These are phyloP conservation scores for Cydia fagiglandana DNA, from an alignment of 1,140 invertebrate species.

Conservation along the genomic window DNA sequence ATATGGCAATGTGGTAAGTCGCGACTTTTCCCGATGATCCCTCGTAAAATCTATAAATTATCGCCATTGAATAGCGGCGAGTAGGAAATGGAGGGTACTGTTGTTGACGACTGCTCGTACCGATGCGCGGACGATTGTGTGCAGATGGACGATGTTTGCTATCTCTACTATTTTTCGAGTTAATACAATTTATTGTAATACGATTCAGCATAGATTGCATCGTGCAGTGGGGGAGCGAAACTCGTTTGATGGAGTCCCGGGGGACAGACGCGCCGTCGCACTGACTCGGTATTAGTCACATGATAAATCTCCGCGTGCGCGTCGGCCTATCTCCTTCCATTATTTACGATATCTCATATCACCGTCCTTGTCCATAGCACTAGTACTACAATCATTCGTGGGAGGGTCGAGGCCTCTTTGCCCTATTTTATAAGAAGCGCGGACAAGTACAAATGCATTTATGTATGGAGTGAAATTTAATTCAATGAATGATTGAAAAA, in stretches of 20 bases:
- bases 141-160: conserved; percentile 78
- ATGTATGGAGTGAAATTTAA: conserved; percentile 51
- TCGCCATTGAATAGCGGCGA: conserved; percentile 52
- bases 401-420: conserved; percentile 63
- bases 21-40: conserved; percentile 70
- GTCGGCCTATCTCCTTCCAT: conserved; percentile 61
- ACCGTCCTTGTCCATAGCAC: conserved; percentile 61
- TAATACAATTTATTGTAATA: conserved; percentile 80
- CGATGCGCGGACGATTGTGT: conserved; percentile 68
- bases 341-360: conserved; percentile 52
- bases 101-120: conserved; percentile 45
- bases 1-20: conserved; percentile 70
- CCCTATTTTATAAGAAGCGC: conserved; percentile 63
- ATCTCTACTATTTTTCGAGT: conserved; percentile 78
- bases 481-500: conserved; percentile 19
- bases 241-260: conserved; percentile 77
- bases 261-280: conserved; percentile 68
- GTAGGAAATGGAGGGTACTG: conserved; percentile 65
- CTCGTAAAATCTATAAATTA: conserved; percentile 77
- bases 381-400: conserved; percentile 61
- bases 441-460: conserved; percentile 62
- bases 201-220: conserved; percentile 80
- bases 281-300: conserved; percentile 74
- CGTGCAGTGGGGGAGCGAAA: conserved; percentile 73
- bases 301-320: conserved; percentile 73